A percentile compares a stretch with the other conserved stretches of the same genome.
phyloP scores from a whole-genome alignment of 2,797 vertebrate species.

The Poliocrania exsul region DNA sequence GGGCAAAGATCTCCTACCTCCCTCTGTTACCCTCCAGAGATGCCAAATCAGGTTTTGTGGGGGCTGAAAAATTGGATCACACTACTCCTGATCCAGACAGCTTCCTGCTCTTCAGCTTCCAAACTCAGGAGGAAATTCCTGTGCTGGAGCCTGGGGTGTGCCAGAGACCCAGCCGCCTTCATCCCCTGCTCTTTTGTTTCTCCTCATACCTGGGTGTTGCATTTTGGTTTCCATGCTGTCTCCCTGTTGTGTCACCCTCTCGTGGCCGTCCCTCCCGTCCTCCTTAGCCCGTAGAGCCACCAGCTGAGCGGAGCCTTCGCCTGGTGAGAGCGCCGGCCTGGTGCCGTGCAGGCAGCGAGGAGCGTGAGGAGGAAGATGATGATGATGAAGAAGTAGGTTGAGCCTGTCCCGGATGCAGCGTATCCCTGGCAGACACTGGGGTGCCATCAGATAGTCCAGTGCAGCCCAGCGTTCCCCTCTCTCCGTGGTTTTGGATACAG shows the following conservation, averaged over 20 bases:
- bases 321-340: slow-evolving; percentile 79
- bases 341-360: slow-evolving; percentile 76
- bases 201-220: background rate
- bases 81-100: background rate
- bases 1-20: background rate
- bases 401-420: background rate
- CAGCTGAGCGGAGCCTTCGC: slow-evolving; percentile 80
- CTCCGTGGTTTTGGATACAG: rapidly evolving
- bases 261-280: slow-evolving; percentile 52
- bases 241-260: slow-evolving; percentile 59
- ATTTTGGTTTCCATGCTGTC: slow-evolving; percentile 66
- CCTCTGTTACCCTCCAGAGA: background rate
- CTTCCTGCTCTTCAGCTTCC: background rate
- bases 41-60: background rate
- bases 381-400: slow-evolving; percentile 83
- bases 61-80: slow-evolving; percentile 5
- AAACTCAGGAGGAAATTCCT: background rate
- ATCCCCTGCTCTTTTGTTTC: background rate
- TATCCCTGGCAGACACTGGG: background rate
- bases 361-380: slow-evolving; percentile 80
- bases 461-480: background rate
- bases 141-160: background rate
- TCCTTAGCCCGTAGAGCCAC: slow-evolving; percentile 74
- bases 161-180: background rate
- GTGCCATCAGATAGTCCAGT: slow-evolving; percentile 57